phyloP scores from a whole-genome alignment of 1,140 invertebrate species.

The Calliopsis andreniformis region DNA sequence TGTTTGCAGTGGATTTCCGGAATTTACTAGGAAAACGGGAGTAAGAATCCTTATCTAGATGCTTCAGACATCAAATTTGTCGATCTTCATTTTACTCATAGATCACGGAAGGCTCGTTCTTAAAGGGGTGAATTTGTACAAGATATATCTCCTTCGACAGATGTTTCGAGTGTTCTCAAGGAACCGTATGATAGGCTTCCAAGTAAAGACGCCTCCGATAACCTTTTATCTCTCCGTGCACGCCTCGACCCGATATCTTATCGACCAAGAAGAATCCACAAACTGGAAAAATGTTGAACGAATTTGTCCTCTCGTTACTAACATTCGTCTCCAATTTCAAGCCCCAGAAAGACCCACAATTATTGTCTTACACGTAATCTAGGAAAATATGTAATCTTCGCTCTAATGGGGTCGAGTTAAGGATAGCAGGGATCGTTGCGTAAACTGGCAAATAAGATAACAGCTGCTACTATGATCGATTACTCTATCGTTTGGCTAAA shows the following conservation, averaged over 20 bases:
- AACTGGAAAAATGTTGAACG: neutral
- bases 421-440: neutral
- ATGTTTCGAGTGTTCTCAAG: neutral
- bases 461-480: neutral
- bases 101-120: no score
- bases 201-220: conserved; percentile 30
- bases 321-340: neutral
- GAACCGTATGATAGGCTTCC: neutral
- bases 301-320: neutral
- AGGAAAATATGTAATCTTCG: conserved; percentile 2
- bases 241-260: conserved; percentile 28
- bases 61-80: no score
- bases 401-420: neutral
- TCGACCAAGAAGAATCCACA: conserved; percentile 1
- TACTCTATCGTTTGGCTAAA: neutral
- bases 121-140: no score
- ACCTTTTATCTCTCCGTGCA: conserved; percentile 23
- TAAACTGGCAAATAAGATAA: conserved; percentile 31
- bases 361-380: conserved; percentile 1
- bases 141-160: no score
- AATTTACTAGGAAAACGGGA: neutral
- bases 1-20: neutral
- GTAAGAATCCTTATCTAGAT: no score
- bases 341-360: neutral
- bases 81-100: no score